Percentiles rank a stretch among this genome's conserved stretches.
Evolutionary conservation across 2,797 vertebrate species (phyloP).

Genomic region (Neopelma chrysocephalum): DNA sequence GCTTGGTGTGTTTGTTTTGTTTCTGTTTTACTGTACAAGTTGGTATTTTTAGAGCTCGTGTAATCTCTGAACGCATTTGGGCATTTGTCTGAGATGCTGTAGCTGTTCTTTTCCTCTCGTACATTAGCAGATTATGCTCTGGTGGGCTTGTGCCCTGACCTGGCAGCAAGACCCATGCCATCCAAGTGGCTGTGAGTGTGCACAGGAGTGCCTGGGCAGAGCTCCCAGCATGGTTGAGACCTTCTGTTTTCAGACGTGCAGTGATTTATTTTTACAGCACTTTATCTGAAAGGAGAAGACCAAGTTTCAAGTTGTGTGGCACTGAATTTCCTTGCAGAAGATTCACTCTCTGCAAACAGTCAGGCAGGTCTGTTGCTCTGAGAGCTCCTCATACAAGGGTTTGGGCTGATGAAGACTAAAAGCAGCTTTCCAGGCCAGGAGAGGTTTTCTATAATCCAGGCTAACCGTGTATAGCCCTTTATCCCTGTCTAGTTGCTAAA

Average conservation of each 20-base stretch:
- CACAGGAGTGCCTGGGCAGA: not conserved
- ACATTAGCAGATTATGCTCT: not conserved
- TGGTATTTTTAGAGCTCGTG: not conserved
- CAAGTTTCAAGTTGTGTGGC: not conserved
- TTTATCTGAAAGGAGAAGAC: not conserved
- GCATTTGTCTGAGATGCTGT: not conserved
- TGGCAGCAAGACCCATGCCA: not conserved
- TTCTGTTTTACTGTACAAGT: not conserved
- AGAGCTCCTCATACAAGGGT: not conserved
- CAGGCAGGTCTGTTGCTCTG: not conserved
- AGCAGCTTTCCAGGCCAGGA: not conserved
- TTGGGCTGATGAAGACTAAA: constrained; percentile 14
- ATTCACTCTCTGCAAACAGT: not conserved
- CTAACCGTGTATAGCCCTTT: not conserved
- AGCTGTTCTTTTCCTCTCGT: not conserved
- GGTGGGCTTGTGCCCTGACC: not conserved
- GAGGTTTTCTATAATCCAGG: constrained; percentile 29
- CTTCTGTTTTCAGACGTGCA: not conserved
- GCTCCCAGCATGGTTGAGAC: not conserved
- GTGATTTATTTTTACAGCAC: not conserved
- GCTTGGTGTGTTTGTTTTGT: not conserved
- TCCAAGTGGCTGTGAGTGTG: not conserved
- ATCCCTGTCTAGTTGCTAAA: constrained; percentile 23
- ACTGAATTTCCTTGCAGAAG: not conserved
- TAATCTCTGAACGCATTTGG: not conserved